These are phyloP conservation scores for Cheilosia pagana DNA, from an alignment of 2,888 invertebrate species.

Conservation along the genomic window DNA sequence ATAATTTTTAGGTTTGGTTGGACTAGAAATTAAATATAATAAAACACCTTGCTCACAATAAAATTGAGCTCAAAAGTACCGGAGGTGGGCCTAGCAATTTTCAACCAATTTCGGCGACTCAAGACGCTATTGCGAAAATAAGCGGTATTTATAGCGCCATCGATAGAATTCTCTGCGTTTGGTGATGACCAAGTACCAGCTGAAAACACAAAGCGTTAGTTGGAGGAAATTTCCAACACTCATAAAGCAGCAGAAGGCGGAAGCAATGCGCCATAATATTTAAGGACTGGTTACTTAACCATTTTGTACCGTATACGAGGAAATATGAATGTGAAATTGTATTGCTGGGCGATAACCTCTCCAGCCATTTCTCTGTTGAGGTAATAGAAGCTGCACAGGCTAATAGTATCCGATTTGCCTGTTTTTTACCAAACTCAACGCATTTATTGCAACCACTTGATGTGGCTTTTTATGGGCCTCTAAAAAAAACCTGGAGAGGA, in stretches of 20 bases:
- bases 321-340: slow-evolving; percentile 3
- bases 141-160: neutral
- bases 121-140: slow-evolving; percentile 14
- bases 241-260: too few relatives aligned
- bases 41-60: neutral
- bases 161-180: neutral
- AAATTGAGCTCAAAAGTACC: neutral
- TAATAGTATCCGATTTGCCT: slow-evolving; percentile 1
- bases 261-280: too few relatives aligned
- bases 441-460: too few relatives aligned
- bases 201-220: too few relatives aligned
- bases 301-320: neutral
- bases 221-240: too few relatives aligned
- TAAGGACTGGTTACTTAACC: slow-evolving; percentile 20
- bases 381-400: slow-evolving; percentile 1
- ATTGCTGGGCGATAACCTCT: slow-evolving; percentile 11
- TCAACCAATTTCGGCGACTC: slow-evolving; percentile 1
- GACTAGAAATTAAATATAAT: neutral
- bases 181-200: too few relatives aligned
- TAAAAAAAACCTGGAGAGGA: slow-evolving; percentile 10
- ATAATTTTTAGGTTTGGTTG: slow-evolving; percentile 3
- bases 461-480: too few relatives aligned
- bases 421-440: too few relatives aligned
- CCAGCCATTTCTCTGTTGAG: slow-evolving; percentile 3
- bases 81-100: slow-evolving; percentile 2